Conservation (phyloP, 2,888 invertebrate species). For the Aspidiotus rigidus region DNA sequence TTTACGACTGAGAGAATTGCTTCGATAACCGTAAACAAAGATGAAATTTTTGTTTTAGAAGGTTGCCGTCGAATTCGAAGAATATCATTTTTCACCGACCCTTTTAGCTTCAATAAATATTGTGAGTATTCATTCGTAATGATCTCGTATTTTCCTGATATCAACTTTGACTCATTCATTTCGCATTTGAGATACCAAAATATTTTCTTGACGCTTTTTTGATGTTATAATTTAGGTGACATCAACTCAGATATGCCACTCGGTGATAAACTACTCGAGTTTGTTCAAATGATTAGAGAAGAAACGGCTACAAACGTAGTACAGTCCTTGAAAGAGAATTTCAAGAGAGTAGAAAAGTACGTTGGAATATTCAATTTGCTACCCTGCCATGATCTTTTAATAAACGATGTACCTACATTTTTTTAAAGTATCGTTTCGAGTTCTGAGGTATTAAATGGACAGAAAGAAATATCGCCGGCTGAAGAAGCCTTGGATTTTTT, state of each 20-base stretch:
- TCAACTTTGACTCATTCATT: neutral
- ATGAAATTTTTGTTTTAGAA: slow-evolving; percentile 75
- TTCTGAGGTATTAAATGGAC: neutral
- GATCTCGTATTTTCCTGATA: no score
- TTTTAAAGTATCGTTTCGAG: neutral
- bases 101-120: neutral
- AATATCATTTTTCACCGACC: slow-evolving; percentile 64
- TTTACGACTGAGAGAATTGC: slow-evolving; percentile 40
- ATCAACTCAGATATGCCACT: slow-evolving; percentile 15
- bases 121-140: neutral
- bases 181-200: neutral
- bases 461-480: slow-evolving; percentile 9
- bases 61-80: slow-evolving; percentile 67
- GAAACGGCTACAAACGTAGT: slow-evolving; percentile 15
- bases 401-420: neutral
- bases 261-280: slow-evolving; percentile 16
- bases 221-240: neutral
- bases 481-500: slow-evolving; percentile 19
- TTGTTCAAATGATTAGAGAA: slow-evolving; percentile 19
- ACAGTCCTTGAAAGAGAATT: slow-evolving; percentile 11
- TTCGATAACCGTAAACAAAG: slow-evolving; percentile 53
- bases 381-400: no score
- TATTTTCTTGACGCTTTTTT: neutral
- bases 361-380: neutral
- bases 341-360: slow-evolving; percentile 6